Evolutionary conservation across 2,113 vertebrate genomes (phyloP), one percentile per base, ranked within the genome.

Genomic region (Lophius piscatorius): DNA sequence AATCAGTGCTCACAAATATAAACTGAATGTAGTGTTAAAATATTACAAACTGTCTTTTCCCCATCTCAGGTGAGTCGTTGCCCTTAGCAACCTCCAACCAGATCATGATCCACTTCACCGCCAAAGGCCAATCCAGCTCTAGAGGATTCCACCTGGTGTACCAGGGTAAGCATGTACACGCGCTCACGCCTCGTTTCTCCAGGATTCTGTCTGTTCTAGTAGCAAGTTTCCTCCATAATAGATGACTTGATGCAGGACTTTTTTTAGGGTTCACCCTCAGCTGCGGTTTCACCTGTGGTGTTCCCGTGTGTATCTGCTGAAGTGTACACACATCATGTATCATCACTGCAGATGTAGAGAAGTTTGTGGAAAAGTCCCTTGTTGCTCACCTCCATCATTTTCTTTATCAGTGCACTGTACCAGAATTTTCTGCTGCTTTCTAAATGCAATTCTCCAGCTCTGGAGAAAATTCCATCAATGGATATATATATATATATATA

Each of bases 61-160:
- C 18, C 1, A 18, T 74, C 74, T 35, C 73, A 99, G 97, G 97
- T 55, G 97, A 99, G 90, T 98, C 97, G 0, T 83, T 99, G 61
- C 96, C 97, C 0, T 72, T 99, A 72, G 97, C 96, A 49, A 96
- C 95, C 41, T 94, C 96, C 90, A 98, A 98, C 91, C 94, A 99
- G 91, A 93, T 99, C 75, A 92, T 98, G 49, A 95, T 99, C 76
- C 95, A 94, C 58, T 99, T 99, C 68, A 95, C 89, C 66, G 94
- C 97, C 80, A 98, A 96, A 91, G 94, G 95, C 47, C 95, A 95
- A 13, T 92, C 91, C 11, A 95, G 93, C 59, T 96, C 94, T 58
- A 94, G 87, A 87, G 97, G 97, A n/a, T 99, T 99, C 84, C 97
- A 99, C 81, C 94, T 99, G 63, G 96, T 93, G 65, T 99, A 99